Conservation (phyloP, 2,797 vertebrate species). For the Channa striata region DNA sequence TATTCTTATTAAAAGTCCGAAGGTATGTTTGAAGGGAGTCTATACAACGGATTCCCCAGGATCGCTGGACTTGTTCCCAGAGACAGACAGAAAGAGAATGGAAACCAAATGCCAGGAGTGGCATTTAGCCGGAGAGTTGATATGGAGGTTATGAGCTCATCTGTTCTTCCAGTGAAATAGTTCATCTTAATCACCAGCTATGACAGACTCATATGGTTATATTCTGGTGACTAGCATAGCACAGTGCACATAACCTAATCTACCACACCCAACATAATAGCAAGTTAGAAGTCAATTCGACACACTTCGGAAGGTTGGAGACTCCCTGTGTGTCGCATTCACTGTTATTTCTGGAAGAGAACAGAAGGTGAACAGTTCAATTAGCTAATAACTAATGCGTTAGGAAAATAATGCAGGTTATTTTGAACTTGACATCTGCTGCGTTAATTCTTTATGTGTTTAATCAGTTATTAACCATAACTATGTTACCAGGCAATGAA, state of each 20-base stretch:
- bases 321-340: background rate
- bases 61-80: slow-evolving; percentile 53
- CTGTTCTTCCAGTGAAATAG: slow-evolving; percentile 14
- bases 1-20: slow-evolving; percentile 55
- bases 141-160: slow-evolving; percentile 51
- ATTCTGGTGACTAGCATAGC: slow-evolving; percentile 11
- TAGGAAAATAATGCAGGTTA: background rate
- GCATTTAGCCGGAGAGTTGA: slow-evolving; percentile 43
- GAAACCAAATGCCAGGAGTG: slow-evolving; percentile 54
- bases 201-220: slow-evolving; percentile 21
- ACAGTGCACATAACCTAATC: background rate
- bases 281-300: slow-evolving; percentile 1
- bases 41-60: slow-evolving; percentile 33
- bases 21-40: slow-evolving; percentile 46
- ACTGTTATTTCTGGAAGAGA: background rate
- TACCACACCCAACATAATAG: background rate
- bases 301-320: background rate
- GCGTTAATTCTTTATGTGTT: no score
- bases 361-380: background rate
- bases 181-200: slow-evolving; percentile 5
- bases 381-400: background rate
- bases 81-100: slow-evolving; percentile 27
- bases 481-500: background rate
- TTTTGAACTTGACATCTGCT: background rate
- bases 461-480: background rate